Evolutionary conservation across 2,797 vertebrate genomes (phyloP), one percentile per base, ranked within the genome.

Genomic region (Danio choprae): DNA sequence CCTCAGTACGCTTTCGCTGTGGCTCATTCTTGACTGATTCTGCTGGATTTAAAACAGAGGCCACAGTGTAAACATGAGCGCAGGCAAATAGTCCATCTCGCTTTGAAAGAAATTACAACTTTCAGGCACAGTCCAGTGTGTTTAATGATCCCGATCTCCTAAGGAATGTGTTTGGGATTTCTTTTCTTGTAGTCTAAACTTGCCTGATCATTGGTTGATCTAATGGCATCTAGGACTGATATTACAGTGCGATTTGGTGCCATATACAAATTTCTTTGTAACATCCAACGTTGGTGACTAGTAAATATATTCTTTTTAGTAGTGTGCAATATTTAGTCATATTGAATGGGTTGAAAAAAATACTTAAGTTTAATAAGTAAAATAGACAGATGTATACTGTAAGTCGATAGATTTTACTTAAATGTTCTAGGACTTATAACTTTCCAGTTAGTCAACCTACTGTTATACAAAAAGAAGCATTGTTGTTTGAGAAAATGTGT

Each of bases 1-100:
- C 22, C 51, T 56, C 4, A 0, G 18, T 67, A 20, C 1, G 0
- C 58, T 62, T 62, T 59, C 43, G 43, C 20, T 36, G 41, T 38
- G 41, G n/a, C 53, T 78, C 53, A 16, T 58, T 69, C 53, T 60
- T 78, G 63, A 68, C 6, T 4, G 12, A 29, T 15, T 20, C 22
- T 22, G 12, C 65, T 48, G 59, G 44, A 78, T 78, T 69, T 58
- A 11, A 40, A 67, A 53, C 18, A 53, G 15, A 65, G 18, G 40
- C 6, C 2, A 29, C 38, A 16, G 12, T 10, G 15, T 40, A 29
- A 76, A 53, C 2, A n/a, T 4, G 9, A 10, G 48, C 16, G n/a
- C 0, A 5, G 40, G 1, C 29, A 53, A 41, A 53, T 40, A 13
- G 12, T 29, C 6, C n/a, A 46, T 65, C 48, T 55, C 44, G 7